Evolutionary conservation across 1,140 invertebrate species (phyloP).

Genomic region (Bemisia tabaci): DNA sequence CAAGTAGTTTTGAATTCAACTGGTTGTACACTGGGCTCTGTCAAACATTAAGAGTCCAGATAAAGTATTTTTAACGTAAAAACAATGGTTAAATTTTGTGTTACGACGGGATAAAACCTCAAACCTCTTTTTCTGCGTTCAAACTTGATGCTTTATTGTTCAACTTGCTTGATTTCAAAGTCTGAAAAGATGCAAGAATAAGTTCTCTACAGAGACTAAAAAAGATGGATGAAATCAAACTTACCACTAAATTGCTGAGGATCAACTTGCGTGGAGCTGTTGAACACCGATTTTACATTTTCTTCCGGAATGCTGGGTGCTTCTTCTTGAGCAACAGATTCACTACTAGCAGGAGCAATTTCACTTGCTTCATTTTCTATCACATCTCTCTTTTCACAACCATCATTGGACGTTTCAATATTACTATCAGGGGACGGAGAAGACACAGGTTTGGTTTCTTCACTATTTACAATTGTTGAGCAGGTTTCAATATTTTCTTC

Average conservation of each 20-base stretch:
- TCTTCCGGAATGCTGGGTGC: slow-evolving; percentile 4
- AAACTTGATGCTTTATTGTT: too few species aligned
- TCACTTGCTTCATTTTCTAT: slow-evolving; percentile 27
- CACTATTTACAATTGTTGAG: not conserved
- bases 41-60: too few species aligned
- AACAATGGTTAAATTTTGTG: too few species aligned
- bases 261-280: slow-evolving; percentile 54
- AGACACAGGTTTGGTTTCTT: not conserved
- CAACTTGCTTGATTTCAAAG: too few species aligned
- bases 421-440: slow-evolving; percentile 1
- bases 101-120: too few species aligned
- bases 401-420: slow-evolving; percentile 9
- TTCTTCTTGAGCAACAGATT: not conserved
- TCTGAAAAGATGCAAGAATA: too few species aligned
- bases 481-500: not conserved
- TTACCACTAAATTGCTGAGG: slow-evolving; percentile 60
- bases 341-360: slow-evolving; percentile 7
- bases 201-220: too few species aligned
- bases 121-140: too few species aligned
- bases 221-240: too few species aligned
- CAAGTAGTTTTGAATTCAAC: too few species aligned
- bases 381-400: slow-evolving; percentile 29
- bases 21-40: too few species aligned
- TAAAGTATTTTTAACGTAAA: too few species aligned
- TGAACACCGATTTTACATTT: not conserved